Conservation (phyloP, 2,888 invertebrate species). For the Amphipoea lucens region DNA sequence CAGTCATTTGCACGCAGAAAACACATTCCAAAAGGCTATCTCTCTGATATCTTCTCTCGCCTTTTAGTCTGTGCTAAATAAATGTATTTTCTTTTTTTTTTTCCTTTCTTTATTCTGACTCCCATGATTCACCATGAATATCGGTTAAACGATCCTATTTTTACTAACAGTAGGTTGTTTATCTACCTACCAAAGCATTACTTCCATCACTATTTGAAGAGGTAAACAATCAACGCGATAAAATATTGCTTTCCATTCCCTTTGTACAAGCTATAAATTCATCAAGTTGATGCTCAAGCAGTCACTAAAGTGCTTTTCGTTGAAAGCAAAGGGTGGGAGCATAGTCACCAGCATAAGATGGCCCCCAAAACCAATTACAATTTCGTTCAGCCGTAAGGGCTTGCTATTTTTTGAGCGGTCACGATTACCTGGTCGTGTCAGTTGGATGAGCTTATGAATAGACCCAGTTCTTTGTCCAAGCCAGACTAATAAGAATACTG, state of each 20-base stretch:
- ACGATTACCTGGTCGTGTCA: slow-evolving; percentile 67
- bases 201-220: neutral
- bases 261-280: slow-evolving; percentile 47
- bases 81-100: neutral
- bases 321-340: slow-evolving; percentile 73
- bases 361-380: slow-evolving; percentile 71
- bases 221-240: slow-evolving; percentile 27
- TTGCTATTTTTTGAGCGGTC: slow-evolving; percentile 64
- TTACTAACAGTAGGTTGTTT: neutral
- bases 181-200: neutral
- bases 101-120: neutral
- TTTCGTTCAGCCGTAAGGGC: slow-evolving; percentile 40
- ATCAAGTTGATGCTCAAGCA: slow-evolving; percentile 38
- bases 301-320: slow-evolving; percentile 60
- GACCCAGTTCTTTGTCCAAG: slow-evolving; percentile 70
- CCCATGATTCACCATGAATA: neutral
- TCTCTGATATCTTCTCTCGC: neutral
- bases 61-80: neutral
- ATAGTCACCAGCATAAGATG: slow-evolving; percentile 69
- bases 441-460: slow-evolving; percentile 73
- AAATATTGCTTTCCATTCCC: slow-evolving; percentile 42
- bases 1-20: neutral
- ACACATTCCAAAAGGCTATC: neutral
- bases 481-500: slow-evolving; percentile 69
- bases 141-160: neutral